A percentile compares a stretch with the other conserved stretches of the same genome.
Evolutionary conservation across 1,140 invertebrate genomes (phyloP).

Genomic region (Riptortus pedestris): DNA sequence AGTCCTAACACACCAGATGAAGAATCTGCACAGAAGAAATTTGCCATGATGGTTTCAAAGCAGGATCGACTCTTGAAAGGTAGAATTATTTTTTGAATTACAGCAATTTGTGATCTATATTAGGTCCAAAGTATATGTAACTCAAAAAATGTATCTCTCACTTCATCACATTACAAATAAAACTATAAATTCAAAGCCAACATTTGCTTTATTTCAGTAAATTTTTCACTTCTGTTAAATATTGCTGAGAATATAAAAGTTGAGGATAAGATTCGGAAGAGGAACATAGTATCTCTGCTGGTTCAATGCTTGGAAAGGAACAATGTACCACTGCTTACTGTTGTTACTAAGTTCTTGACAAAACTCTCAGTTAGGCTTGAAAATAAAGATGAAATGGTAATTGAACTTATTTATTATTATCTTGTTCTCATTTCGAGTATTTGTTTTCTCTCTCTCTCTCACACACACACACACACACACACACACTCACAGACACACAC

Average conservation of each 20-base stretch:
- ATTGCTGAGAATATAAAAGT: conserved; percentile 89
- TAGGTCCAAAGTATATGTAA: no score
- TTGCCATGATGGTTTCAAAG: conserved; percentile 70
- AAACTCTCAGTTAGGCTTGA: conserved; percentile 89
- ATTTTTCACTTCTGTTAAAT: conserved; percentile 86
- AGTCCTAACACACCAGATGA: conserved; percentile 24
- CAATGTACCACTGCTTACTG: conserved; percentile 69
- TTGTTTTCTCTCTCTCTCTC: no score
- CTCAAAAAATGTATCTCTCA: no score
- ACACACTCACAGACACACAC: no score
- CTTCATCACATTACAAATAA: no score
- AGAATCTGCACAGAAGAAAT: conserved; percentile 46
- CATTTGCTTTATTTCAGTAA: conserved; percentile 43
- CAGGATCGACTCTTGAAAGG: conserved; percentile 82
- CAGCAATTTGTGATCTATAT: conserved; percentile 22
- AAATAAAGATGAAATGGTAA: conserved; percentile 84
- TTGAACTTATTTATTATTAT: conserved; percentile 1
- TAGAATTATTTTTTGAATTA: conserved; percentile 32
- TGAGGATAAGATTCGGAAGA: conserved; percentile 94
- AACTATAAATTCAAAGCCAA: background rate
- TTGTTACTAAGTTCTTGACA: conserved; percentile 89
- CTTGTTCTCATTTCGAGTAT: no score
- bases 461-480: no score
- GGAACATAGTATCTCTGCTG: conserved; percentile 80
- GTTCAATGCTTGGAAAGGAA: conserved; percentile 79